phyloP scores from a whole-genome alignment of 2,113 vertebrate species.

The Alces alces region DNA sequence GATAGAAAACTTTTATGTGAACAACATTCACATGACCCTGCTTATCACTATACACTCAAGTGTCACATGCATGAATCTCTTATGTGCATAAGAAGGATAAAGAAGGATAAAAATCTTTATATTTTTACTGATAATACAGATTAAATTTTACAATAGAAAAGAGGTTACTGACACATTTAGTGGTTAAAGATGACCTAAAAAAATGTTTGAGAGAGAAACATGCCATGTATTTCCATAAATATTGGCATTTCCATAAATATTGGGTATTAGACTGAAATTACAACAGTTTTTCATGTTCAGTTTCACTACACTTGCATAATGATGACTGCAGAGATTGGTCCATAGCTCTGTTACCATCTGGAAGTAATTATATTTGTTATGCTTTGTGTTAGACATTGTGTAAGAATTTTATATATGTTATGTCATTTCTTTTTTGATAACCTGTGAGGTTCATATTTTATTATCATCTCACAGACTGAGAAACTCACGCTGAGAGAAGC shows the following conservation, averaged over 20 bases:
- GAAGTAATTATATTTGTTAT: not conserved
- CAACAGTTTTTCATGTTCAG: fast-evolving
- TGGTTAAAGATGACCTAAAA: not conserved
- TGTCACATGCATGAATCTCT: not conserved
- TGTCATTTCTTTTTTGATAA: not conserved
- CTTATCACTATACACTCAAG: fast-evolving
- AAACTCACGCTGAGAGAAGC: not conserved
- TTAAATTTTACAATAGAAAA: not conserved
- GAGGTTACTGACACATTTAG: not conserved
- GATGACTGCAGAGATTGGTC: not conserved
- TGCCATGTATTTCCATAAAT: not conserved
- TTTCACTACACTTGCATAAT: not conserved
- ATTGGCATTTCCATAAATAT: not conserved
- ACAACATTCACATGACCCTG: not conserved
- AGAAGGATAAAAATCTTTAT: no score
- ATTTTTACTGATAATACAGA: not conserved
- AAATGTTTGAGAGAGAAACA: not conserved
- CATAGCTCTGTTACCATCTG: not conserved
- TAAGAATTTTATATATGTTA: not conserved
- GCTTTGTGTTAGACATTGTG: not conserved
- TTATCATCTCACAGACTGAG: not conserved
- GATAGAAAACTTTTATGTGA: not conserved
- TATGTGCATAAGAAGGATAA: not conserved
- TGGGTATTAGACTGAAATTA: not conserved
- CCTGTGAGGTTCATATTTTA: not conserved